Evolutionary conservation across 2,113 vertebrate species (phyloP), one percentile per base, ranked within the genome.

Genomic region (Oreochromis spilurus): DNA sequence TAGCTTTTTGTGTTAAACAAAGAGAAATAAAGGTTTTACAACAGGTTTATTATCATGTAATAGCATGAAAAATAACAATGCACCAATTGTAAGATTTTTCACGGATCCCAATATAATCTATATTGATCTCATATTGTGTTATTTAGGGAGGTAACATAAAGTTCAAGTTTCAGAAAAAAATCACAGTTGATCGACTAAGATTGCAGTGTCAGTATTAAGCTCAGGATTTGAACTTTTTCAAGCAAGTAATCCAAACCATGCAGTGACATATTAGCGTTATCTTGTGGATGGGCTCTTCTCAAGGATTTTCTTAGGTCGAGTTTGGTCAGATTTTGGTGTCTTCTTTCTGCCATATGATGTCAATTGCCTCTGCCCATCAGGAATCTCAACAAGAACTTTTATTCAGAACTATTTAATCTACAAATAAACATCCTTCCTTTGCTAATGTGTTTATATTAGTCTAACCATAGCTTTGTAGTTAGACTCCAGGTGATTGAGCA

Each of bases 361-460:
- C 65, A 70, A 9, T 26, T 43, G n/a, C 9, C 38, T 70, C 38
- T 43, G n/a, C n/a, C n/a, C 38, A 75, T 75, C 40, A 48, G 24
- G 43, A 48, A 75, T 29, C 70, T 75, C 40, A 19, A 48, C 43
- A 75, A 48, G 43, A 75, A 75, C 24, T 48, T 48, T 48, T 75
- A 75, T 75, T 75, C 14, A 75, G 14, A 72, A 29, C 67, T 45
- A 48, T 72, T 72, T 72, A 45, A 48, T 21, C 67, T 48, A 48
- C 9, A 65, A 65, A 65, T 38, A 65, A 65, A 65, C 60, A 48
- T 48, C 40, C 16, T 48, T 43, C 40, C 14, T 29, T 17, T 75
- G 40, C 5, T 75, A 75, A 29, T 29, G 24, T 48, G 70, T 29
- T 75, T 29, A 48, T 48, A 19, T 75, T 75, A 29, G 9, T 43